A percentile compares a stretch with the other conserved stretches of the same genome.
Evolutionary conservation across 2,888 invertebrate genomes (phyloP).

Genomic region (Tethea ocularis): DNA sequence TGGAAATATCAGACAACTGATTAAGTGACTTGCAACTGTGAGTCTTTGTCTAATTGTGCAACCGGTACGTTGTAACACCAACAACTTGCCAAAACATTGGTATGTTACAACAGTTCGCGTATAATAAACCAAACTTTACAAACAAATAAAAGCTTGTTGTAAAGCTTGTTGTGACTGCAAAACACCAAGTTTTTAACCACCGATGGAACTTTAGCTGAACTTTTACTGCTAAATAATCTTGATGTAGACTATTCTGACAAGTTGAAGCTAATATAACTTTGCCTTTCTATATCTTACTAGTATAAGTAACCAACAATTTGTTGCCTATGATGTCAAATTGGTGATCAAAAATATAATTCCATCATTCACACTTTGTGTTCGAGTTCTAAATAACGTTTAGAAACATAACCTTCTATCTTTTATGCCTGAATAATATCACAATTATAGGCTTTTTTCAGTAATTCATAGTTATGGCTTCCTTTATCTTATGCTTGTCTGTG

Average conservation of each 20-base stretch:
- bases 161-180: no score
- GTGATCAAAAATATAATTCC: no score
- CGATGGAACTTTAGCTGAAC: background rate
- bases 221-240: background rate
- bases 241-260: background rate
- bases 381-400: no score
- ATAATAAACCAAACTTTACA: background rate
- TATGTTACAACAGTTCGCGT: background rate
- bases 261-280: background rate
- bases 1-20: conserved; percentile 35
- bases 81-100: conserved; percentile 31
- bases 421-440: no score
- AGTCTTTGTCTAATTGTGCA: conserved; percentile 17
- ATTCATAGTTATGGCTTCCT: no score
- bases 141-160: no score
- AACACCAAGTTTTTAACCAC: background rate
- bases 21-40: conserved; percentile 48
- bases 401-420: no score
- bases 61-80: conserved; percentile 43
- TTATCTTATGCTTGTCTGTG: no score
- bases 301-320: no score
- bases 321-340: no score
- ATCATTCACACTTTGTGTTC: no score
- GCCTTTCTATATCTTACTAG: background rate
- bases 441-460: no score